Base-by-base conservation (phyloP, 1,140 invertebrate species). In the Araneus ventricosus region DNA sequence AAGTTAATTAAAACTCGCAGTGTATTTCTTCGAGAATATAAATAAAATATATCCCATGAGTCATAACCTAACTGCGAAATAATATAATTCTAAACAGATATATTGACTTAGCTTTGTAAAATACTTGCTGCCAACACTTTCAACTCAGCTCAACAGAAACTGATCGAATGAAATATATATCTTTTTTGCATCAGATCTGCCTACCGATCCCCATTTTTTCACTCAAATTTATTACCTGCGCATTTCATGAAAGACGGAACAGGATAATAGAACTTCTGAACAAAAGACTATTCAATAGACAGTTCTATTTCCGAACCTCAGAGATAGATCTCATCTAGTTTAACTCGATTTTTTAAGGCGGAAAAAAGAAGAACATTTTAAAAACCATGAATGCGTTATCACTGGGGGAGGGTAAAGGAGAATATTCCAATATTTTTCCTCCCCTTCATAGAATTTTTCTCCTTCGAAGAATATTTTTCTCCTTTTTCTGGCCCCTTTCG, bases 311-410 rank as follows among this genome's bases (percentile, higher is more conserved):
- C 84, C 2, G 34, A 37, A 17, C 45, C 45, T 20, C 45, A 37
- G n/a, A 61, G 7, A 52, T 27, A 86, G 84, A 86, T 86, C 20
- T 86, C 84, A 57, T 86, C 84, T 59, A 24, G 27, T 39, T 34
- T 37, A 86, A 30, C 84, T 37, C 84, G 24, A 59, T 24, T 86
- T 57, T 37, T 86, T 24, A 27, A 45, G 10, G n/a, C 6, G 10
- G 7, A 20, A 17, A 24, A 52, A 52, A 45, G 20, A 45, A 17
- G 30, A 20, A 61, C 30, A 37, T 86, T 86, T 86, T 61, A 61
- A 61, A 86, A 63, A 86, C 52, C n/a, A 86, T 86, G 84, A 86
- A 86, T 86, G 57, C 57, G 17, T 86, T 63, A 63, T 86, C 84
- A 61, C 20, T 14, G 75, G 34, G 17, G 41, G n/a, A 22, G 2